A percentile compares a stretch with the other conserved stretches of the same genome.
Conservation (phyloP, 2,888 invertebrate genomes). For the Microctonus aethiopoides region DNA sequence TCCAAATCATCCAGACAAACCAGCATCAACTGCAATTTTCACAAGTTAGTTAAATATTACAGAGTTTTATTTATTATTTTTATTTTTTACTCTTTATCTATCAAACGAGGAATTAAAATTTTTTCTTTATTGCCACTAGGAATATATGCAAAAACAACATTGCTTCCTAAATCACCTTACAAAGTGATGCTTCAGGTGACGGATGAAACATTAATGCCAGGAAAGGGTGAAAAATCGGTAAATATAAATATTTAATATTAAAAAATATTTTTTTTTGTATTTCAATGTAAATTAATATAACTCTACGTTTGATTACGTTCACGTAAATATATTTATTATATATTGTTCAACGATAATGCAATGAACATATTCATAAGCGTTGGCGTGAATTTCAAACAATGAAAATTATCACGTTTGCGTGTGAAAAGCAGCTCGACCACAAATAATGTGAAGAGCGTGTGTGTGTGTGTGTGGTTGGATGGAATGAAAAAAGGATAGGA, state of each 20-base stretch:
- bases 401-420: conserved; percentile 11
- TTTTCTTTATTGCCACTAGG: conserved; percentile 43
- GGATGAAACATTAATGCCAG: conserved; percentile 68
- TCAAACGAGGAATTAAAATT: background rate
- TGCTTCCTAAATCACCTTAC: conserved; percentile 67
- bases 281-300: background rate
- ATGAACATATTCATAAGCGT: no score
- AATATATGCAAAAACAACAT: conserved; percentile 56
- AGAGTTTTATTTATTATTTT: background rate
- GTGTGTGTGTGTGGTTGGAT: background rate
- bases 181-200: conserved; percentile 69
- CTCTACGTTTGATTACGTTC: background rate
- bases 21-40: conserved; percentile 56
- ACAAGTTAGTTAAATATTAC: conserved; percentile 53
- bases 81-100: conserved; percentile 1
- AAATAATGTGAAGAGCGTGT: background rate
- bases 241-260: conserved; percentile 50
- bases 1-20: conserved; percentile 46
- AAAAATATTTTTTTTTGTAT: no score
- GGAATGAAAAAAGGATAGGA: background rate
- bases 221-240: conserved; percentile 65
- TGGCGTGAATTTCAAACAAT: background rate
- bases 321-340: background rate
- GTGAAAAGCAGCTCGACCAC: background rate
- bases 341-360: background rate